Evolutionary conservation across 2,888 invertebrate genomes (phyloP).

Genomic region (Oligia fasciuncula): DNA sequence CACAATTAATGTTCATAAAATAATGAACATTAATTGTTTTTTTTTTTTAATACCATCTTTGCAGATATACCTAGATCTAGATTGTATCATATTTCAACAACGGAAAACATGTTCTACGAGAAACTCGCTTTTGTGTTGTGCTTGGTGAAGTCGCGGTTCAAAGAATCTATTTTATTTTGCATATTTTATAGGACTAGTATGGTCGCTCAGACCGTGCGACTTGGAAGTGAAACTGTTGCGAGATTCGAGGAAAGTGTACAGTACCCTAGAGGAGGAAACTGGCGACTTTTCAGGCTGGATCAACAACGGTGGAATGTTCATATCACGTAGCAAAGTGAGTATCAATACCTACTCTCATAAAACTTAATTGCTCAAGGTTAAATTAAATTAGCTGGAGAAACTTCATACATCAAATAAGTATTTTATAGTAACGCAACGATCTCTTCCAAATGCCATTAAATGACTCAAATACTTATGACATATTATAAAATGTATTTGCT

Average conservation of each 20-base stretch:
- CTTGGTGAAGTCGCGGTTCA: not conserved
- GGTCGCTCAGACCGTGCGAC: constrained; percentile 96
- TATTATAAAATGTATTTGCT: not conserved
- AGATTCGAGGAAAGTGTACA: constrained; percentile 92
- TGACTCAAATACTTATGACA: not conserved
- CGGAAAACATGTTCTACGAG: not conserved
- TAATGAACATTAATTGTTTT: not conserved
- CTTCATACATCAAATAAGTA: not conserved
- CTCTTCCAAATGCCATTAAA: not conserved
- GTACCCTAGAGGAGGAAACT: constrained; percentile 93
- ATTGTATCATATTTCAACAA: not conserved
- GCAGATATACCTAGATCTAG: not conserved
- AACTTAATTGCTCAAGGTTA: not conserved
- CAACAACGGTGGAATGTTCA: constrained; percentile 97
- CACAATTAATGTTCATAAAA: too few relatives aligned
- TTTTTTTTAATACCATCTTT: too few relatives aligned
- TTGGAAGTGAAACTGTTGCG: constrained; percentile 94
- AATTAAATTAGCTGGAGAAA: not conserved
- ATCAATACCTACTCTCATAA: not conserved
- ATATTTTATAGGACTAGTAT: constrained; percentile 91
- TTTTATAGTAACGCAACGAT: not conserved
- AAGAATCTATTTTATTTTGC: constrained; percentile 2
- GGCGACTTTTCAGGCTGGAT: constrained; percentile 96
- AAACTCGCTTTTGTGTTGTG: not conserved
- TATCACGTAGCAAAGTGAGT: constrained; percentile 90